Evolutionary conservation across 2,113 vertebrate genomes (phyloP).

Genomic region (Acinonyx jubatus): DNA sequence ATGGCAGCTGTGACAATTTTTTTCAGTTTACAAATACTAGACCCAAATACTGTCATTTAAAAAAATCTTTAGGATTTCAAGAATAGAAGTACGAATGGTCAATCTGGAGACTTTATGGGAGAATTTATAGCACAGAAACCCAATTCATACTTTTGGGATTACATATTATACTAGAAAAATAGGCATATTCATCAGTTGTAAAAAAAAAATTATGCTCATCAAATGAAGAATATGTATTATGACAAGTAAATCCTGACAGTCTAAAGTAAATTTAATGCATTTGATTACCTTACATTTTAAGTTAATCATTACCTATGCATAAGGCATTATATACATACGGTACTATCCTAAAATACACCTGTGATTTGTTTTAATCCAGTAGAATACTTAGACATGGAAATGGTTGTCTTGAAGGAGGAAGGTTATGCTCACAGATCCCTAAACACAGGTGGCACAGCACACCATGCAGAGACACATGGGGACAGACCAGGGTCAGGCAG

Average conservation of each 20-base stretch:
- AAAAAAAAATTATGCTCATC: background rate
- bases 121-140: slow-evolving; percentile 17
- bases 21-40: background rate
- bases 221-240: background rate
- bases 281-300: background rate
- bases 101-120: background rate
- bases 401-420: background rate
- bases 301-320: background rate
- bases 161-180: slow-evolving; percentile 12
- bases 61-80: background rate
- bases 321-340: background rate
- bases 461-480: background rate
- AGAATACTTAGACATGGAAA: background rate
- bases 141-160: background rate
- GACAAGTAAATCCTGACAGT: background rate
- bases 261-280: background rate
- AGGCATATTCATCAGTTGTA: background rate
- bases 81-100: slow-evolving; percentile 10
- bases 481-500: background rate
- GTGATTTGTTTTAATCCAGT: background rate
- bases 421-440: background rate
- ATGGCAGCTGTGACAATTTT: background rate
- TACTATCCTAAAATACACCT: background rate
- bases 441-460: background rate
- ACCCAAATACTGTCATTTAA: slow-evolving; percentile 13